Conservation (phyloP, 2,113 vertebrate species). For the Heterochromis multidens region DNA sequence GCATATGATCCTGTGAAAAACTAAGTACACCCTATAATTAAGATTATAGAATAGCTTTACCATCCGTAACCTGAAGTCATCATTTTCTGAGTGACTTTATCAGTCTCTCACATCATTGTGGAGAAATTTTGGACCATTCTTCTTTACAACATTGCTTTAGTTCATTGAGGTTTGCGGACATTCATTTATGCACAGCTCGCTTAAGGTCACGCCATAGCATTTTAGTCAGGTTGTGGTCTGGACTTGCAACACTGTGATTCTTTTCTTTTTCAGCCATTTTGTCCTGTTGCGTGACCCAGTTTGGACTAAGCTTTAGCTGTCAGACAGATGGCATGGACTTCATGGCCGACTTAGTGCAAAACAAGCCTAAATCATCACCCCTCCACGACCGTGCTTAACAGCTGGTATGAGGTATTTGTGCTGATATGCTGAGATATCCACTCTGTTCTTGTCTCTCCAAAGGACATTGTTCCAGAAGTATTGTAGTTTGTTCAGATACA, state of each 20-base stretch:
- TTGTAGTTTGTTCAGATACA: background rate
- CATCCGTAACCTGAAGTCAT: fast-evolving
- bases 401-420: too few relatives aligned
- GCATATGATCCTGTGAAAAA: background rate
- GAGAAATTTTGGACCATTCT: too few relatives aligned
- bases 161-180: background rate
- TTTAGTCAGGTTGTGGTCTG: background rate
- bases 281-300: too few relatives aligned
- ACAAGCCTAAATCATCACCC: too few relatives aligned
- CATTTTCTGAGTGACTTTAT: background rate
- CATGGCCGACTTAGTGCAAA: background rate
- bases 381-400: too few relatives aligned
- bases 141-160: background rate
- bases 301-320: background rate
- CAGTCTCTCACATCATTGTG: background rate
- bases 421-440: background rate
- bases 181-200: background rate
- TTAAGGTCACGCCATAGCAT: background rate
- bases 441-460: background rate
- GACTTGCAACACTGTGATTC: background rate
- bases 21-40: background rate
- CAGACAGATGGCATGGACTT: background rate
- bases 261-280: background rate
- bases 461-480: background rate
- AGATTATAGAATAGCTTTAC: background rate